Conservation (phyloP, 2,797 vertebrate species). For the Acrossocheilus wenchowensis region DNA sequence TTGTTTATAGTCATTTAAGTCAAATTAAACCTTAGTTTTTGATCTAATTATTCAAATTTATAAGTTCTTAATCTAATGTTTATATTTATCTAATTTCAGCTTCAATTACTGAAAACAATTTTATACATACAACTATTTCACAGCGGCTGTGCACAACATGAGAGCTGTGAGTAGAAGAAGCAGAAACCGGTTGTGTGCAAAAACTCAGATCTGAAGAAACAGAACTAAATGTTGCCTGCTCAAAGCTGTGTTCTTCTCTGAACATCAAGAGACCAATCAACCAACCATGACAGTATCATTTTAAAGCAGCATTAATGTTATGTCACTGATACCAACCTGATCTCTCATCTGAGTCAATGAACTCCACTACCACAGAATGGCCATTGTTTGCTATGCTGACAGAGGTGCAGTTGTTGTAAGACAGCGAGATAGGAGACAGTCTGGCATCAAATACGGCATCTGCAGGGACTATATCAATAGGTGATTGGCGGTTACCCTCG, state of each 20-base stretch:
- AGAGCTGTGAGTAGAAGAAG: background rate
- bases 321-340: conserved; percentile 78
- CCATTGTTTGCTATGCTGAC: conserved; percentile 91
- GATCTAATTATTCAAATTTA: no score
- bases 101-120: background rate
- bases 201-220: background rate
- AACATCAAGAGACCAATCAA: background rate
- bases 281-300: background rate
- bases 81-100: background rate
- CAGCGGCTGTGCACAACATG: background rate
- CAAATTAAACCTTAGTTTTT: no score
- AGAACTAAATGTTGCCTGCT: background rate
- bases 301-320: background rate
- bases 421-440: conserved; percentile 81
- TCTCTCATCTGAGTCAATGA: conserved; percentile 88
- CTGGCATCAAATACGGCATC: conserved; percentile 82
- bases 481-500: conserved; percentile 88
- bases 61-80: background rate
- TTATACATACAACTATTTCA: background rate
- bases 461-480: conserved; percentile 87
- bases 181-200: background rate
- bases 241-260: background rate
- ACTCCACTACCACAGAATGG: conserved; percentile 93
- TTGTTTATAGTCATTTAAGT: background rate
- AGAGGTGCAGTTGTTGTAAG: conserved; percentile 88